Percentiles rank a stretch among this genome's conserved stretches.
Conservation (phyloP, 2,888 invertebrate genomes). For the Campopleginae sp. region DNA sequence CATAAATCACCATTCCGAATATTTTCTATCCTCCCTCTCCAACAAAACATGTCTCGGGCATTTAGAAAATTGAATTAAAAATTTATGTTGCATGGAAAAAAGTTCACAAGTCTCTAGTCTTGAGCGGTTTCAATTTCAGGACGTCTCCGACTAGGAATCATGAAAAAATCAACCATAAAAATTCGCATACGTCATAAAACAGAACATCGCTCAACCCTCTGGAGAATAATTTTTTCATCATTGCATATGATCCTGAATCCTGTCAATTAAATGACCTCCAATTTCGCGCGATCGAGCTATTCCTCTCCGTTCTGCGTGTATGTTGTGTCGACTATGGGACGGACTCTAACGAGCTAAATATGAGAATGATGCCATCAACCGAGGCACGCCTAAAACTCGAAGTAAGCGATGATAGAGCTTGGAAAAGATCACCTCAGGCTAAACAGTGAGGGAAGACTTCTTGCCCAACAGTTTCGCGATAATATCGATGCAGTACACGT, state of each 20-base stretch:
- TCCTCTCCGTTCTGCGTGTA: background rate
- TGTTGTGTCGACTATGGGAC: conserved; percentile 60
- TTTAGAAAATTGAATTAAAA: background rate
- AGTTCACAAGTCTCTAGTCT: background rate
- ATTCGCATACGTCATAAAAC: background rate
- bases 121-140: background rate
- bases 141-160: too few relatives aligned
- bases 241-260: background rate
- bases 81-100: background rate
- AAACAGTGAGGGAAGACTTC: conserved; percentile 41
- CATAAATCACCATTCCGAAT: background rate
- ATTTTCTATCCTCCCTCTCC: background rate
- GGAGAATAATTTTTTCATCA: background rate
- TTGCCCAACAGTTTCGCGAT: conserved; percentile 46
- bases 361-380: conserved; percentile 72
- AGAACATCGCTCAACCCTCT: background rate
- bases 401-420: conserved; percentile 29
- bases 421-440: conserved; percentile 27
- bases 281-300: conserved; percentile 24
- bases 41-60: background rate
- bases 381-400: conserved; percentile 5
- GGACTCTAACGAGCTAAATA: conserved; percentile 77
- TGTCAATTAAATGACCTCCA: conserved; percentile 32
- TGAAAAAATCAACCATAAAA: background rate
- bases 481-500: conserved; percentile 78